Evolutionary conservation across 2,113 vertebrate genomes (phyloP).

Genomic region (Pedetes capensis): DNA sequence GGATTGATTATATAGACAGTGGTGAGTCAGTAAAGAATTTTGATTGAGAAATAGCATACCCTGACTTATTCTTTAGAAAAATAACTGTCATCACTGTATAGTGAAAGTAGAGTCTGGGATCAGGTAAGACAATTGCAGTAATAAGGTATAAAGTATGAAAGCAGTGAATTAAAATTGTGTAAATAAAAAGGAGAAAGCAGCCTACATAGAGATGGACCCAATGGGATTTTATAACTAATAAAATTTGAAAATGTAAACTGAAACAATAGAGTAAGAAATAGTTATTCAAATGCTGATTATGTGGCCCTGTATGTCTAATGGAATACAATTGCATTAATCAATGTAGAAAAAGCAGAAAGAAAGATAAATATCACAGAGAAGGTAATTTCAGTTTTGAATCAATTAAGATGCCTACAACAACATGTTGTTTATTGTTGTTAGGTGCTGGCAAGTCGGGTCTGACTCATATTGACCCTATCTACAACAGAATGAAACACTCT

Average conservation of each 20-base stretch:
- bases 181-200: neutral
- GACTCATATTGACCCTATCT: too few relatives aligned
- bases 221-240: neutral
- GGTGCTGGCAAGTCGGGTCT: too few relatives aligned
- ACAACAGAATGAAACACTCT: too few relatives aligned
- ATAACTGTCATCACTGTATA: neutral
- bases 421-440: too few relatives aligned
- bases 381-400: conserved; percentile 6
- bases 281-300: neutral
- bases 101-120: neutral
- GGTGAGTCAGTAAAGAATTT: neutral
- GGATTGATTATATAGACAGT: neutral
- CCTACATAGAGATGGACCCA: neutral
- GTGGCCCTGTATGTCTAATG: neutral
- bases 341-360: neutral
- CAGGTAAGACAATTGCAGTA: neutral
- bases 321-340: neutral
- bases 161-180: neutral
- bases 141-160: conserved; percentile 2
- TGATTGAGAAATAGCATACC: neutral
- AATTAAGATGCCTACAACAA: neutral
- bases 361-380: neutral
- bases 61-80: neutral
- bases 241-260: neutral
- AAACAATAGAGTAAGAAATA: neutral